phyloP scores from a whole-genome alignment of 1,140 invertebrate species.

The Palaemon carinicauda region DNA sequence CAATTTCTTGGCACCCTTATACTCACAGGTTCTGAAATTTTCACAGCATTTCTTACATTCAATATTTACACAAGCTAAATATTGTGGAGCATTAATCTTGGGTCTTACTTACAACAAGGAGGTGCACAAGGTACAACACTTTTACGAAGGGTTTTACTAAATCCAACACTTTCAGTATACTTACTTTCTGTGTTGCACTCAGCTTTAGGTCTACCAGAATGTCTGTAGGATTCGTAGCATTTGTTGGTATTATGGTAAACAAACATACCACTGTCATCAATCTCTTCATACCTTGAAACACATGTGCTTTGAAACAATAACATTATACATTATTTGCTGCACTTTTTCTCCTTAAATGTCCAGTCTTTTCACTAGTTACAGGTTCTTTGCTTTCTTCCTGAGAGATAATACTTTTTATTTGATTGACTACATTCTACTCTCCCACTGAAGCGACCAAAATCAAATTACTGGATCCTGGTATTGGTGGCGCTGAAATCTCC shows the following conservation, averaged over 20 bases:
- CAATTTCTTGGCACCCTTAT: background rate
- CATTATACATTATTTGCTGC: conserved; percentile 1
- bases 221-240: background rate
- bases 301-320: conserved; percentile 5
- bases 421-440: background rate
- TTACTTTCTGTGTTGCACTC: background rate
- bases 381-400: background rate
- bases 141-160: background rate
- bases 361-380: background rate
- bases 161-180: background rate
- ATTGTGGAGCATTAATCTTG: background rate
- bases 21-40: background rate
- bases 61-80: background rate
- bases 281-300: background rate
- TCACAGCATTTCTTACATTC: background rate
- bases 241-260: conserved; percentile 11
- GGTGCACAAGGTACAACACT: background rate
- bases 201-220: background rate
- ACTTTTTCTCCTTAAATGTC: background rate
- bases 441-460: background rate
- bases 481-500: background rate
- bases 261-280: background rate
- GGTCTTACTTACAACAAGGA: background rate
- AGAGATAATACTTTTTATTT: background rate
- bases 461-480: background rate